Percentiles rank a stretch among this genome's conserved stretches.
phyloP scores from a whole-genome alignment of 2,888 invertebrate genomes.

The Drosophila melanocephala region DNA sequence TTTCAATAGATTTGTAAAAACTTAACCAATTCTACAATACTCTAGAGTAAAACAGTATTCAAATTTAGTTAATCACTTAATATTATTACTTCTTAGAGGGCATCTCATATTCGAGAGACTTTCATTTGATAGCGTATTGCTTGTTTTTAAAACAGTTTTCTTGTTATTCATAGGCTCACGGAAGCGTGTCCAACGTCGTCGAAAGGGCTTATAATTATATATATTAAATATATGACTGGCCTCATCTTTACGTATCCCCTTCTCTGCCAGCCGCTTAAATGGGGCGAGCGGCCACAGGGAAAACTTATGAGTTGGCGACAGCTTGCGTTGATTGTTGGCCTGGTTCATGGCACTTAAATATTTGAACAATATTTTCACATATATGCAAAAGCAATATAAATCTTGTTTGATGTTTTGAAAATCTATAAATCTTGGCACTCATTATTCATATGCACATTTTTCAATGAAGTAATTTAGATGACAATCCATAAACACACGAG shows the following conservation, averaged over 20 bases:
- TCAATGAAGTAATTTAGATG: not conserved
- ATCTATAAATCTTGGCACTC: slow-evolving; percentile 47
- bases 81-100: not conserved
- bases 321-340: slow-evolving; percentile 31
- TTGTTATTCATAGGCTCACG: slow-evolving; percentile 45
- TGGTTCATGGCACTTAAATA: slow-evolving; percentile 50
- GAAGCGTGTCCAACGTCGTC: slow-evolving; percentile 65
- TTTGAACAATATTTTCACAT: slow-evolving; percentile 37
- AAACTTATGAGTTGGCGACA: slow-evolving; percentile 29
- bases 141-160: slow-evolving; percentile 14
- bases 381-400: slow-evolving; percentile 25
- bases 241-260: not conserved
- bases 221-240: not conserved
- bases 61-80: not conserved
- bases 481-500: not conserved
- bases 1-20: not conserved
- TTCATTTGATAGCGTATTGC: not conserved
- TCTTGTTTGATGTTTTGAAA: slow-evolving; percentile 28
- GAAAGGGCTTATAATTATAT: slow-evolving; percentile 37
- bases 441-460: slow-evolving; percentile 49
- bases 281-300: slow-evolving; percentile 27
- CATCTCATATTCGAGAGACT: not conserved
- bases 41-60: not conserved
- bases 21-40: not conserved
- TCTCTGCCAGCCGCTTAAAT: slow-evolving; percentile 9